Conservation (phyloP, 2,113 vertebrate genomes). For the Brachyhypopomus gauderio region DNA sequence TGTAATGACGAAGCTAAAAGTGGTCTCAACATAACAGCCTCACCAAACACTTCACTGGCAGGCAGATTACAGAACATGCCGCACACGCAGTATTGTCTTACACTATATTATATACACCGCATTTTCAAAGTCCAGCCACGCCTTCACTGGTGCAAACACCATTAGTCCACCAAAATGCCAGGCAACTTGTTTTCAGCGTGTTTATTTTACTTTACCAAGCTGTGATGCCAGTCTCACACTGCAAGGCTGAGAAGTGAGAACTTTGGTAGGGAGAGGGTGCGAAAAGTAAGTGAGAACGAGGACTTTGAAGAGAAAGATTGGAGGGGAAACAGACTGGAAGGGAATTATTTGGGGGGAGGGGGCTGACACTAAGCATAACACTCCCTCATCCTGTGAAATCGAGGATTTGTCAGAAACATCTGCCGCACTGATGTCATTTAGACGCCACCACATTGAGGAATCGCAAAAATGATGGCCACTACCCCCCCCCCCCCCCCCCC, state of each 20-base stretch:
- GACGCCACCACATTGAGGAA: neutral
- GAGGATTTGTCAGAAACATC: conserved; percentile 46
- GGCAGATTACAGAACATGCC: neutral
- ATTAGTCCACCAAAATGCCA: neutral
- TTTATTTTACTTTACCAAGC: neutral
- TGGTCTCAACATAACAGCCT: neutral
- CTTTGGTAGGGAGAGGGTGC: neutral
- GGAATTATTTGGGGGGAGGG: neutral
- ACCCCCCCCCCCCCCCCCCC: too few relatives aligned
- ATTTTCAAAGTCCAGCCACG: neutral
- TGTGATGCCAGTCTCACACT: neutral
- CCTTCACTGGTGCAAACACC: neutral
- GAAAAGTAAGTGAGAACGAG: too few relatives aligned
- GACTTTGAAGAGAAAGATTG: neutral
- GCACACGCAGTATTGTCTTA: neutral
- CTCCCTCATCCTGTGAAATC: conserved; percentile 22
- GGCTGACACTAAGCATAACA: neutral
- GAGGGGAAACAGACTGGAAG: neutral
- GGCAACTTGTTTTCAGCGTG: neutral
- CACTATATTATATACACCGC: neutral
- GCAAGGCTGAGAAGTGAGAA: conserved; percentile 30
- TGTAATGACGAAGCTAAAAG: neutral
- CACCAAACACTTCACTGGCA: neutral
- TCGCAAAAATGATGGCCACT: neutral
- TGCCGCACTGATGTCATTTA: conserved; percentile 30